These are phyloP conservation scores for Diadophis punctatus DNA, from an alignment of 2,113 vertebrate genomes.

Conservation along the genomic window DNA sequence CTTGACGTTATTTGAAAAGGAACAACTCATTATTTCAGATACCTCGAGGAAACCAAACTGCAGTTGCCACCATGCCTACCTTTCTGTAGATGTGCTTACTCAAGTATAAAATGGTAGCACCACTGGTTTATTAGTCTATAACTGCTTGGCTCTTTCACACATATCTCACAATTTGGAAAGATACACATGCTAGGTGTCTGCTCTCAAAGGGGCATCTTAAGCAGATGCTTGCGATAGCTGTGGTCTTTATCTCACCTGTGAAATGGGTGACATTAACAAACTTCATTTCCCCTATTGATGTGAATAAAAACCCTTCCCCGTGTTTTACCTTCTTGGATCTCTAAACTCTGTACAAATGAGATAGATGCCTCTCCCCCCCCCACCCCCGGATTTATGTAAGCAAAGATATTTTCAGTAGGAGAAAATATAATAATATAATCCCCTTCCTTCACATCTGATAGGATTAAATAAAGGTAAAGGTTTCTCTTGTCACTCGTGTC, in stretches of 20 bases:
- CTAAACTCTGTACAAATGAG: background rate
- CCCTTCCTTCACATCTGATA: background rate
- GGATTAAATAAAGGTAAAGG: background rate
- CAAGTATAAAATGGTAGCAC: conserved; percentile 27
- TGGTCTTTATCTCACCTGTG: background rate
- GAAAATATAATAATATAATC: background rate
- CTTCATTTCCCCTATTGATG: background rate
- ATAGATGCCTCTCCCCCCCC: background rate
- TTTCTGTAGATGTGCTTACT: conserved; percentile 20
- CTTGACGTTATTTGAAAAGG: conserved; percentile 35
- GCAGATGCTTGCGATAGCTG: background rate
- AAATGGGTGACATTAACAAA: background rate
- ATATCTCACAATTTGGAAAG: background rate
- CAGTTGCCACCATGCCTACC: conserved; percentile 4
- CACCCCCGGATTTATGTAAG: background rate
- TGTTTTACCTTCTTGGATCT: background rate
- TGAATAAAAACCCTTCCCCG: background rate
- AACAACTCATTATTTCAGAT: conserved; percentile 36
- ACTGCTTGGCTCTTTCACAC: background rate
- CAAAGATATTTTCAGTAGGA: background rate
- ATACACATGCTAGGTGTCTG: background rate
- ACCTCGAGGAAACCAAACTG: conserved; percentile 14
- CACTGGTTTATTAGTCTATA: conserved; percentile 7
- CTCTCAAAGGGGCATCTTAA: conserved; percentile 14
- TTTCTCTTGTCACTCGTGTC: background rate